phyloP scores from a whole-genome alignment of 2,113 vertebrate species.

The Xiphophorus hellerii region DNA sequence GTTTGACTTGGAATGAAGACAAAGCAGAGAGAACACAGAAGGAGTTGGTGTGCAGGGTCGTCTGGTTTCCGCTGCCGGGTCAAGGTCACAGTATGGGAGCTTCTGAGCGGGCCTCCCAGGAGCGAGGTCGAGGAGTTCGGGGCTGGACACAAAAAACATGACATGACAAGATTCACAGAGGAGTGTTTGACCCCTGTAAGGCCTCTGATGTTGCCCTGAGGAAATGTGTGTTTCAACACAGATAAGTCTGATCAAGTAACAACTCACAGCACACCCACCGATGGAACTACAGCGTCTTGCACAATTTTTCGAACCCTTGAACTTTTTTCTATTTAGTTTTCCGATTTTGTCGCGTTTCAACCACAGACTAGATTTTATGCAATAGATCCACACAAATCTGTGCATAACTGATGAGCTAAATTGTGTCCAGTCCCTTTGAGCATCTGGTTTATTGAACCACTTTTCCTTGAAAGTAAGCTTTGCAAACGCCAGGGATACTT shows the following conservation, averaged over 20 bases:
- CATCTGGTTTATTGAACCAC: neutral
- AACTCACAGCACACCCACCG: slow-evolving; percentile 24
- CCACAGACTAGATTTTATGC: neutral
- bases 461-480: neutral
- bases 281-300: neutral
- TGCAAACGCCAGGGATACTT: neutral
- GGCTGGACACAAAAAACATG: slow-evolving; percentile 20
- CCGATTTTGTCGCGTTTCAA: neutral
- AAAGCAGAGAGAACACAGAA: slow-evolving; percentile 13
- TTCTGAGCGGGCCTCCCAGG: slow-evolving; percentile 38
- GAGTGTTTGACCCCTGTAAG: slow-evolving; percentile 39
- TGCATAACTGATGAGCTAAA: neutral
- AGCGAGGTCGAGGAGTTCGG: slow-evolving; percentile 21
- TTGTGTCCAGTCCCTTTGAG: neutral
- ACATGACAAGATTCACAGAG: slow-evolving; percentile 16
- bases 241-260: slow-evolving; percentile 51
- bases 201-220: slow-evolving; percentile 39
- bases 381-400: neutral
- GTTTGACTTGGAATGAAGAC: slow-evolving; percentile 38
- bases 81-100: slow-evolving; percentile 44
- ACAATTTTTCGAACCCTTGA: neutral
- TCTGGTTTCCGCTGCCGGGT: slow-evolving; percentile 43
- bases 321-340: too few species aligned
- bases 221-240: slow-evolving; percentile 41
- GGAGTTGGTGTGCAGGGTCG: slow-evolving; percentile 28